Evolutionary conservation across 2,888 invertebrate genomes (phyloP), one percentile per base, ranked within the genome.

Genomic region (Mesochorus sp.): DNA sequence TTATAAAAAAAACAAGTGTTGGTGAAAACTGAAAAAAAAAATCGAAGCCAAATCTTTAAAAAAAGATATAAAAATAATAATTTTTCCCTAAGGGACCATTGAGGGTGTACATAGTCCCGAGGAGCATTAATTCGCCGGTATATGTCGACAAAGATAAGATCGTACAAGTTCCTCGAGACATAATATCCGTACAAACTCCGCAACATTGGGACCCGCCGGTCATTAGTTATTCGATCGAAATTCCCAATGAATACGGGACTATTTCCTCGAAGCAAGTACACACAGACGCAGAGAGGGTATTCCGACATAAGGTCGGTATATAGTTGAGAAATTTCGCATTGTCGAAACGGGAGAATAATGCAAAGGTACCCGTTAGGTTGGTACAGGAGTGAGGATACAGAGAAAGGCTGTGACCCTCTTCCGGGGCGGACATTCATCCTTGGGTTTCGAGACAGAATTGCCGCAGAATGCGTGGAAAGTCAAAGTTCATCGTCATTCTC

Each of bases 401-500:
- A n/a, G 53, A 28, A 34, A 6, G n/a, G 26, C 26, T n/a, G 42
- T 42, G 17, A 1, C 64, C 51, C 31, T 53, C 49, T 19, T 6
- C 5, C n/a, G n/a, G n/a, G n/a, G n/a, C 68, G 61, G 77, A 80
- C 59, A 80, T 79, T 67, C 75, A 72, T 73, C 44, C 24, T 10
- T 8, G 34, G 70, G 76, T 44, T 79, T 55, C 59, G 70, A 55
- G 62, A 42, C 70, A 39, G 57, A 76, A 51, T 72, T 72, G 44
- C 61, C 53, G 70, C 44, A 62, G 62, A 17, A 64, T 21, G 24
- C 31, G 24, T n/a, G 37, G 31, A 6, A 17, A 53, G 67, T 55
- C 80, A 73, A 83, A 84, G 81, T 84, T 84, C 72, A 78, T 67
- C 72, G 81, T 79, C 70, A 80, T 80, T 76, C 64, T 62, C 75